These are phyloP conservation scores for Labrus mixtus DNA, from an alignment of 2,113 vertebrate species.

Conservation along the genomic window DNA sequence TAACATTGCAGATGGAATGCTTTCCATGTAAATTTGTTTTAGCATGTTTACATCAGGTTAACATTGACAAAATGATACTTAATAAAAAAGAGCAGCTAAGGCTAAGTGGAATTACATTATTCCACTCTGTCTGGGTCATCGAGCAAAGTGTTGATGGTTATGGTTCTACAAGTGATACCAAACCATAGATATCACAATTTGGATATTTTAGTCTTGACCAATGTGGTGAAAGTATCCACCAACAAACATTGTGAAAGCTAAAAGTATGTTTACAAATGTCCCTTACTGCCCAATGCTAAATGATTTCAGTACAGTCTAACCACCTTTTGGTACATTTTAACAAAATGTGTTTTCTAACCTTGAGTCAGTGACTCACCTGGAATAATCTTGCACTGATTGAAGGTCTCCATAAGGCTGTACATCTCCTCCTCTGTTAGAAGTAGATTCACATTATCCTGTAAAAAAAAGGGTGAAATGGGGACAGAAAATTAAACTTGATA, in stretches of 20 bases:
- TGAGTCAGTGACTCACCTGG: slow-evolving; percentile 83
- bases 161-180: too few species aligned
- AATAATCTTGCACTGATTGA: slow-evolving; percentile 93
- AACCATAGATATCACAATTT: too few species aligned
- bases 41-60: too few species aligned
- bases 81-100: too few species aligned
- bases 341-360: not conserved
- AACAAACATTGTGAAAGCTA: not conserved
- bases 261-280: too few species aligned
- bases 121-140: too few species aligned
- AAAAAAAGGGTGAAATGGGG: not conserved
- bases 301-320: not conserved
- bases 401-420: slow-evolving; percentile 93
- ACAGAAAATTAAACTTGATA: slow-evolving; percentile 7
- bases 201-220: not conserved
- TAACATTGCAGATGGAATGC: too few species aligned
- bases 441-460: slow-evolving; percentile 95
- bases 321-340: not conserved
- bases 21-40: not conserved
- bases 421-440: slow-evolving; percentile 97
- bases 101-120: too few species aligned
- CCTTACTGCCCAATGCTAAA: too few species aligned
- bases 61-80: too few species aligned
- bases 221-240: not conserved
- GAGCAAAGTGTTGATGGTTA: too few species aligned